Evolutionary conservation across 2,113 vertebrate species (phyloP).

Genomic region (Salvelinus namaycush): DNA sequence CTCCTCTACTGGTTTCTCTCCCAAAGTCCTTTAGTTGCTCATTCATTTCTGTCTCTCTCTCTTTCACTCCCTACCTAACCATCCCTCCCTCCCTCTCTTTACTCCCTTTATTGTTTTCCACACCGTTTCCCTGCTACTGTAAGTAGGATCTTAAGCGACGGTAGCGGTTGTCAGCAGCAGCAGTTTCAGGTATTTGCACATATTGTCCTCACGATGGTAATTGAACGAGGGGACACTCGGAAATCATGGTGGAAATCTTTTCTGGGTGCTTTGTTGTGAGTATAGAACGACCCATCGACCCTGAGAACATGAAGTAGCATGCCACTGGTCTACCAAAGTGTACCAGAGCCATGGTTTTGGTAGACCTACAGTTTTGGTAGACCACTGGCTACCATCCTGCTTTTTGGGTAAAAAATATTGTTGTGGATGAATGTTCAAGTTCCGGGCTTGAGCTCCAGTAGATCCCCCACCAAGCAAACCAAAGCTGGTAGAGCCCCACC

Average conservation of each 20-base stretch:
- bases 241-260: constrained; percentile 64
- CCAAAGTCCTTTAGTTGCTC: background rate
- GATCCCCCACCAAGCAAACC: no score
- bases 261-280: constrained; percentile 56
- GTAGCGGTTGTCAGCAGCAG: constrained; percentile 27
- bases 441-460: no score
- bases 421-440: no score
- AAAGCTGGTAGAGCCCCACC: background rate
- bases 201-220: constrained; percentile 53
- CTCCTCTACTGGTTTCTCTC: background rate
- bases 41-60: background rate
- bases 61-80: background rate
- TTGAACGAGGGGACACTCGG: constrained; percentile 53
- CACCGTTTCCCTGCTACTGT: constrained; percentile 18
- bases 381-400: no score
- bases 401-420: no score
- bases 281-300: background rate
- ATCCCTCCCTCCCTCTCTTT: background rate
- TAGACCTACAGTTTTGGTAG: no score
- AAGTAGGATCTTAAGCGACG: constrained; percentile 43
- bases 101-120: constrained; percentile 4
- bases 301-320: no score
- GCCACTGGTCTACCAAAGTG: no score
- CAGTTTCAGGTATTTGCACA: constrained; percentile 59
- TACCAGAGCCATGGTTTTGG: no score